Percentiles rank a stretch among this genome's conserved stretches.
phyloP scores from a whole-genome alignment of 2,797 vertebrate species.

The Cyclura pinguis region DNA sequence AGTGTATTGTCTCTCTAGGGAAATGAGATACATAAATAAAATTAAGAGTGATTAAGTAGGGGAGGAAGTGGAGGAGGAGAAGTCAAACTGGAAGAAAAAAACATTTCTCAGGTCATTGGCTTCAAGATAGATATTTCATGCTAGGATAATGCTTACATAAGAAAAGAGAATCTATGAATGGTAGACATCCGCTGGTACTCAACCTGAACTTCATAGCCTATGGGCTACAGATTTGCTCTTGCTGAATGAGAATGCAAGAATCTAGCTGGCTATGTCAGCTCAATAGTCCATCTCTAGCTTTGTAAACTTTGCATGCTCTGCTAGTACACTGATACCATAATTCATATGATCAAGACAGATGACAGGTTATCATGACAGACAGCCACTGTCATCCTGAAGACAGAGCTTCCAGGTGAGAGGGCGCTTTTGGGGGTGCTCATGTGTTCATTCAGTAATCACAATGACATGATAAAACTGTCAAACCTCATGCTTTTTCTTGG shows the following conservation, averaged over 20 bases:
- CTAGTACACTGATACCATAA: not conserved
- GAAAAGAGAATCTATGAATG: slow-evolving; percentile 62
- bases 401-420: not conserved
- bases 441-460: not conserved
- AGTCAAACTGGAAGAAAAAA: slow-evolving; percentile 61
- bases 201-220: slow-evolving; percentile 56
- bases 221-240: slow-evolving; percentile 41
- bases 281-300: not conserved
- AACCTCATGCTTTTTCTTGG: too few relatives aligned
- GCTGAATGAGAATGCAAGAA: slow-evolving; percentile 4
- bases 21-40: slow-evolving; percentile 72
- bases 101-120: slow-evolving; percentile 73
- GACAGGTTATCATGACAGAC: not conserved
- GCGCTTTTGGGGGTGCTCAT: not conserved
- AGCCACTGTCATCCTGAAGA: not conserved
- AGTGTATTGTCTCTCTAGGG: slow-evolving; percentile 74
- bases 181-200: slow-evolving; percentile 26
- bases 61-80: slow-evolving; percentile 12
- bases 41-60: slow-evolving; percentile 65
- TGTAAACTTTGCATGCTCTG: not conserved
- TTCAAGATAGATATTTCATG: slow-evolving; percentile 68
- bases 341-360: not conserved
- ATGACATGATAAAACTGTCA: not conserved
- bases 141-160: slow-evolving; percentile 57
- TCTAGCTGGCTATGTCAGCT: not conserved